Evolutionary conservation across 2,888 invertebrate species (phyloP).

Genomic region (Microplitis manilae): DNA sequence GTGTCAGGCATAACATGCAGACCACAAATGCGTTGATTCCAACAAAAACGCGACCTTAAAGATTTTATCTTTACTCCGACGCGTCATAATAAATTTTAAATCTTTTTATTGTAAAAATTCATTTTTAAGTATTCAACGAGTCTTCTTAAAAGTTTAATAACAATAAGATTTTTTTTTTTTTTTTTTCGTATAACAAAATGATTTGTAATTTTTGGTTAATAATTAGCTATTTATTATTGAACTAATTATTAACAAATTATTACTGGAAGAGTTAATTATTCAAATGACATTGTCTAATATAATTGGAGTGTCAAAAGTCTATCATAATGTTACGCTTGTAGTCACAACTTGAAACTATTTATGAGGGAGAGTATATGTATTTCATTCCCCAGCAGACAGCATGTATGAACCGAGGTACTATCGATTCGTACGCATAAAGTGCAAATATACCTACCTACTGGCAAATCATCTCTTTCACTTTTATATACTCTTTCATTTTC

Average conservation of each 20-base stretch:
- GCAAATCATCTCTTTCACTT: background rate
- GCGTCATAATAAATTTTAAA: background rate
- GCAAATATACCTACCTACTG: slow-evolving; percentile 22
- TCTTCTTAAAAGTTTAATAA: too few species aligned
- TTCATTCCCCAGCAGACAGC: slow-evolving; percentile 1
- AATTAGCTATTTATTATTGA: too few species aligned
- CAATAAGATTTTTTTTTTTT: too few species aligned
- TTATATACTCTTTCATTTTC: background rate
- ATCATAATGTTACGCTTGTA: slow-evolving; percentile 7
- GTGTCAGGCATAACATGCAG: slow-evolving; percentile 13
- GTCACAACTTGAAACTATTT: slow-evolving; percentile 33
- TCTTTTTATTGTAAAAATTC: background rate
- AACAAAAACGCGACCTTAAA: background rate
- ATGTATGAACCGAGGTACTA: slow-evolving; percentile 15
- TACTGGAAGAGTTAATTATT: too few species aligned
- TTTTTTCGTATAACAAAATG: too few species aligned
- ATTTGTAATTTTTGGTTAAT: too few species aligned
- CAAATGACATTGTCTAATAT: background rate
- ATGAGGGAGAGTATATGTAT: slow-evolving; percentile 18
- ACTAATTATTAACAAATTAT: too few species aligned
- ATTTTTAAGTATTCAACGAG: too few species aligned
- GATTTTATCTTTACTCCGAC: background rate
- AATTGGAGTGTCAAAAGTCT: slow-evolving; percentile 31
- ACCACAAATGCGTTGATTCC: slow-evolving; percentile 22
- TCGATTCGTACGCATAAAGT: slow-evolving; percentile 34